phyloP scores from a whole-genome alignment of 30 jellyfish, hydroid and myxozoan species.

The Aurelia sp. region DNA sequence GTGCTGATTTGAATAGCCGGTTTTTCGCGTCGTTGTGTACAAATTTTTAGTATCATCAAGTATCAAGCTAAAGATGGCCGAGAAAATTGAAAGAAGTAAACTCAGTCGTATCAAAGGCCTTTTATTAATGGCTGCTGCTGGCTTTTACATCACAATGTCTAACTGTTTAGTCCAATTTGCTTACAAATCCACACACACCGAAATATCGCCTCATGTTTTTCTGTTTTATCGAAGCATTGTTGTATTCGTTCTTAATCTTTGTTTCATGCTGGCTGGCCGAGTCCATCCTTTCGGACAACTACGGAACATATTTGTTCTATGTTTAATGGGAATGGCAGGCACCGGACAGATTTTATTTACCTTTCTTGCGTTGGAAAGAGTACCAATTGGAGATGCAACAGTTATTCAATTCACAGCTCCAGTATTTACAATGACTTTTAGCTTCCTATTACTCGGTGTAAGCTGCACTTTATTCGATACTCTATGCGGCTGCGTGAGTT shows the following conservation, averaged over 20 bases:
- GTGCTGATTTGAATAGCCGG: too few species aligned
- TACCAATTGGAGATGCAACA: slow-evolving; percentile 88
- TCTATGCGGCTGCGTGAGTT: slow-evolving; percentile 81
- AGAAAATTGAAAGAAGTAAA: slow-evolving; percentile 1
- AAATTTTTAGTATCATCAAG: too few species aligned
- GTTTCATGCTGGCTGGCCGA: slow-evolving; percentile 78
- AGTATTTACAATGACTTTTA: slow-evolving; percentile 77
- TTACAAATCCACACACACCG: slow-evolving; percentile 64
- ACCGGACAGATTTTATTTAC: slow-evolving; percentile 75
- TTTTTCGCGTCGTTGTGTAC: too few species aligned
- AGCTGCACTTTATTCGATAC: slow-evolving; percentile 78
- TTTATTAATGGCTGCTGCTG: slow-evolving; percentile 83
- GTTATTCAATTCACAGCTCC: slow-evolving; percentile 96
- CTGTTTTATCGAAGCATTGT: slow-evolving; percentile 76
- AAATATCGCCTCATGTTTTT: slow-evolving; percentile 63
- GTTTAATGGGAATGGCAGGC: slow-evolving; percentile 80
- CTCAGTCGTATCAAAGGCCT: slow-evolving; percentile 71
- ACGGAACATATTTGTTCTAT: slow-evolving; percentile 15
- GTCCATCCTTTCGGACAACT: slow-evolving; percentile 63
- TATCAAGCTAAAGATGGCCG: background rate
- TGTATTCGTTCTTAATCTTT: slow-evolving; percentile 33
- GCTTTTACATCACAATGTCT: slow-evolving; percentile 78
- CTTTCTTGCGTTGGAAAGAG: slow-evolving; percentile 76
- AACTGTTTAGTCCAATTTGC: slow-evolving; percentile 79
- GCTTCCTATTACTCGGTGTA: slow-evolving; percentile 73